phyloP scores from a whole-genome alignment of 1,140 invertebrate species.

The Aphidius ervi region DNA sequence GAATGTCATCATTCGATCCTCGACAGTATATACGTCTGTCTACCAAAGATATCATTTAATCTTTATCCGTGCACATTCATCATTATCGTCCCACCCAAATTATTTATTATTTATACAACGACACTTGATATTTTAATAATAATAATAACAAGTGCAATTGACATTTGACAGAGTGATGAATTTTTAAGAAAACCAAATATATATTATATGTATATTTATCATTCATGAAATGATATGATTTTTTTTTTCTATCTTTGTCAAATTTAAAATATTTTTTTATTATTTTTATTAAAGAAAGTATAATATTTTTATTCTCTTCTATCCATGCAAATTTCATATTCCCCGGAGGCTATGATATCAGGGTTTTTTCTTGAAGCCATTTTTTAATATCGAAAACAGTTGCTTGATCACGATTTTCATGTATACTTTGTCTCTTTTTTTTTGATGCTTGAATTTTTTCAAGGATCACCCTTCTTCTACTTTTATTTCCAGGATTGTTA shows the following conservation, averaged over 20 bases:
- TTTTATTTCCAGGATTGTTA: constrained; percentile 2
- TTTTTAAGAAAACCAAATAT: too few relatives aligned
- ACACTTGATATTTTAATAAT: too few relatives aligned
- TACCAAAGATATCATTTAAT: constrained; percentile 32
- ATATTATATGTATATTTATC: too few relatives aligned
- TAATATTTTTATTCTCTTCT: neutral
- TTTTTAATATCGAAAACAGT: constrained; percentile 39
- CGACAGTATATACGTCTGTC: constrained; percentile 28
- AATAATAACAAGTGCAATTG: too few relatives aligned
- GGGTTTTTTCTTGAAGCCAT: constrained; percentile 29
- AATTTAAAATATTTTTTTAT: too few relatives aligned
- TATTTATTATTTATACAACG: constrained; percentile 1
- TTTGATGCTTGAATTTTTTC: constrained; percentile 4
- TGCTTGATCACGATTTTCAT: constrained; percentile 28
- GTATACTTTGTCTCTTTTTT: constrained; percentile 20
- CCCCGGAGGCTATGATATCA: constrained; percentile 27
- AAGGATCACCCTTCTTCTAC: constrained; percentile 2
- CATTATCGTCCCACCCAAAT: constrained; percentile 5
- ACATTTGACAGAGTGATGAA: too few relatives aligned
- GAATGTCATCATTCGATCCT: constrained; percentile 32
- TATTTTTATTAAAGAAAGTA: too few relatives aligned
- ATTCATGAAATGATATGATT: too few relatives aligned
- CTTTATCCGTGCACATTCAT: constrained; percentile 15
- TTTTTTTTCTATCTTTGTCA: too few relatives aligned
- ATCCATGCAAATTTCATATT: constrained; percentile 17